Evolutionary conservation across 2,113 vertebrate species (phyloP), one percentile per base, ranked within the genome.

Genomic region (Prietella phreatophila): DNA sequence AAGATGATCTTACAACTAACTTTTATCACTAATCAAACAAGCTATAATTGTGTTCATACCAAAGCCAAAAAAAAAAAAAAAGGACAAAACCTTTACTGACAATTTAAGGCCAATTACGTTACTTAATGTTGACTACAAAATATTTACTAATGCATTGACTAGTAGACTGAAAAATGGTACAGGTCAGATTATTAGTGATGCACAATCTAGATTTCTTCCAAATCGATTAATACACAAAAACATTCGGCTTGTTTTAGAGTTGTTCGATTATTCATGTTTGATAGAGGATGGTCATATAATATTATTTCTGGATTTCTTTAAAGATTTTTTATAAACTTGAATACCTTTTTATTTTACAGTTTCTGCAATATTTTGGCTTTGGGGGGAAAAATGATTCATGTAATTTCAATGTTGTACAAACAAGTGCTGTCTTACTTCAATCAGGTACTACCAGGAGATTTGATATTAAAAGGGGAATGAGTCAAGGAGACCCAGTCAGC

Each of bases 161-260:
- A 69, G 50, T 42, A 87, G 47, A 55, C 79, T 53, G 10, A 81
- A 86, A 67, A 65, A 11, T 30, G 55, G 25, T 60, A 17, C 65
- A 50, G 30, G 33, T 30, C 27, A 33, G 55, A 67, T 86, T 30
- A 79, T 86, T 56, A 73, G 10, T 2, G 47, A 73, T 56, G 55
- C 83, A 22, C 67, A 73, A 58, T 85, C 83, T 22, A 30, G 30
- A 10, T 85, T 85, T 85, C 47, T 85, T 39, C 47, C 47, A 9
- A 47, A 47, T 4, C 39, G 47, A 58, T 39, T n/a, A 11, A 36
- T 69, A 27, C 47, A 82, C 42, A 86, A 86, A 22, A 81, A 81
- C 30, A 86, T 86, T 67, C 3, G 60, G 7, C 47, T 67, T n/a
- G 75, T 81, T 22, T 30, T 86, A 50, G 42, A 80, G 61, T 56